phyloP scores from a whole-genome alignment of 1,140 invertebrate species.

The Cyclargus thomasi region DNA sequence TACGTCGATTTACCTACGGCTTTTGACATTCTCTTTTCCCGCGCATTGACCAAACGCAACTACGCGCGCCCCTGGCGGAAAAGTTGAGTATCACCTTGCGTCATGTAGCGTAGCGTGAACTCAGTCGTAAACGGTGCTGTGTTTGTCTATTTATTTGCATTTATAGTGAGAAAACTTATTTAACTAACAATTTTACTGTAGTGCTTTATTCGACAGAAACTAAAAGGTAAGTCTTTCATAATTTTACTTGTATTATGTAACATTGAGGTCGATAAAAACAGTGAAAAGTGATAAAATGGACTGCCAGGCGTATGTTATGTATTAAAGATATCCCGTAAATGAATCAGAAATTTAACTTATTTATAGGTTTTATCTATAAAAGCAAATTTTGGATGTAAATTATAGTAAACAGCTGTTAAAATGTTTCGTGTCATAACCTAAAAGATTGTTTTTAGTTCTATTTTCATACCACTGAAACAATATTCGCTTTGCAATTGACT shows the following conservation, averaged over 20 bases:
- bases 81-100: slow-evolving; percentile 30
- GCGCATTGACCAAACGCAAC: slow-evolving; percentile 25
- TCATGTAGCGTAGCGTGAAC: slow-evolving; percentile 32
- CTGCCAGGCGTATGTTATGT: background rate
- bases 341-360: background rate
- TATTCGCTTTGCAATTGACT: background rate
- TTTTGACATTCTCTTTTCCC: slow-evolving; percentile 30
- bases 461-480: background rate
- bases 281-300: slow-evolving; percentile 9
- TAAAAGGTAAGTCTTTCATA: slow-evolving; percentile 47
- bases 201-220: slow-evolving; percentile 15
- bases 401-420: background rate
- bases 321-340: background rate
- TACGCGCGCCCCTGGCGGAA: slow-evolving; percentile 31
- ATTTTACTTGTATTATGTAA: slow-evolving; percentile 51
- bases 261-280: slow-evolving; percentile 24
- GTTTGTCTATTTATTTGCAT: slow-evolving; percentile 38
- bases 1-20: background rate
- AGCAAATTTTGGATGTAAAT: background rate
- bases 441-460: background rate
- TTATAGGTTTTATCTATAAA: background rate
- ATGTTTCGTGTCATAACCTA: slow-evolving; percentile 6
- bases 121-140: slow-evolving; percentile 36
- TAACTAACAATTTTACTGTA: background rate
- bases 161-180: slow-evolving; percentile 15